Evolutionary conservation across 2,113 vertebrate genomes (phyloP).

Genomic region (Platysternon megacephalum): DNA sequence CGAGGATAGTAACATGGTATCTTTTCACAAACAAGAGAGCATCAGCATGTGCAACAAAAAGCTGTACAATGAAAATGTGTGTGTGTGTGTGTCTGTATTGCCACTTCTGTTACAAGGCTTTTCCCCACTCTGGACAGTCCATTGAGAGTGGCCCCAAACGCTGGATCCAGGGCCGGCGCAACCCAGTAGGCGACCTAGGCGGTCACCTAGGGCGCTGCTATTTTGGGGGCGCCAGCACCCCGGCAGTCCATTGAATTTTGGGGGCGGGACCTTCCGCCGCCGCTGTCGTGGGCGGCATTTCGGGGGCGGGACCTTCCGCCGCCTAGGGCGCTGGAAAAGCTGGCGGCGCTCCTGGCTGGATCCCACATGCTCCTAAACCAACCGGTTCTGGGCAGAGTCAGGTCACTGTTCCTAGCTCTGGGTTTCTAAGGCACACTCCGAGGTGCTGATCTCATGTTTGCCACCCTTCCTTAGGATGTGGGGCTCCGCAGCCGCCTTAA

Average conservation of each 20-base stretch:
- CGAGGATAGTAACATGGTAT: not conserved
- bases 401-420: not conserved
- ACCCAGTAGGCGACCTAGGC: too few species aligned
- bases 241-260: too few species aligned
- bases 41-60: not conserved
- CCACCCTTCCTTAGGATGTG: not conserved
- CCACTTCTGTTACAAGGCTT: not conserved
- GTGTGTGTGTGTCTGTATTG: not conserved
- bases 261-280: too few species aligned
- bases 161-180: too few species aligned
- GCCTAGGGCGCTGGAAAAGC: too few species aligned
- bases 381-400: not conserved
- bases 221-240: too few species aligned
- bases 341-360: too few species aligned
- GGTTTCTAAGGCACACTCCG: not conserved
- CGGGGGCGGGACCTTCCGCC: too few species aligned
- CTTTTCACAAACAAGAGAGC: not conserved
- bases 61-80: not conserved
- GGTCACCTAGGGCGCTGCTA: too few species aligned
- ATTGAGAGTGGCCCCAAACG: not conserved
- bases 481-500: not conserved
- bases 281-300: too few species aligned
- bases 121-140: not conserved
- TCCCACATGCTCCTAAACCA: not conserved
- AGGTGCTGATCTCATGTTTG: not conserved